Conservation (phyloP, 2,113 vertebrate genomes). For the Silurus meridionalis region DNA sequence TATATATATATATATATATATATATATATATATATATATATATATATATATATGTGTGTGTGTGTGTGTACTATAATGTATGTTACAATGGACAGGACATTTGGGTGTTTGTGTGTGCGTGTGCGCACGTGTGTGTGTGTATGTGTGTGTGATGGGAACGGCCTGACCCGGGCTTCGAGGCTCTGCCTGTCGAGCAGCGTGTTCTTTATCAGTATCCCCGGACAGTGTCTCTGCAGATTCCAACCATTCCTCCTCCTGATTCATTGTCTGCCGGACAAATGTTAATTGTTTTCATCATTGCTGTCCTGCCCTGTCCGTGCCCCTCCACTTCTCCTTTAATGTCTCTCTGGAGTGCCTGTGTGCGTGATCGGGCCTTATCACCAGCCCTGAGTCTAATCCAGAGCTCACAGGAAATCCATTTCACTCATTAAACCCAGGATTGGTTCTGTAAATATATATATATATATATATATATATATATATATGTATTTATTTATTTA, state of each 20-base stretch:
- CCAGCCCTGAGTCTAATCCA: slow-evolving; percentile 63
- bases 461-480: slow-evolving; percentile 26
- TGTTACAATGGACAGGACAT: background rate
- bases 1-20: too few species aligned
- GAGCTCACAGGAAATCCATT: slow-evolving; percentile 57
- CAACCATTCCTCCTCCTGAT: slow-evolving; percentile 86
- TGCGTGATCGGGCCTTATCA: slow-evolving; percentile 61
- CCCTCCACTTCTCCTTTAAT: slow-evolving; percentile 71
- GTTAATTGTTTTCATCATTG: slow-evolving; percentile 90
- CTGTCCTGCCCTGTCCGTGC: slow-evolving; percentile 71
- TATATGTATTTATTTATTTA: background rate
- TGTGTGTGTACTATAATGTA: background rate
- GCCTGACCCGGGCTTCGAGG: slow-evolving; percentile 75
- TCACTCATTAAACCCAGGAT: slow-evolving; percentile 26
- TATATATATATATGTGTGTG: too few species aligned
- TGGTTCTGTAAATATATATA: background rate
- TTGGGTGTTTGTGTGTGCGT: slow-evolving; percentile 6
- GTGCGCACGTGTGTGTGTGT: slow-evolving; percentile 30
- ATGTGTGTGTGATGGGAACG: slow-evolving; percentile 76
- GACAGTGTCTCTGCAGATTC: slow-evolving; percentile 80
- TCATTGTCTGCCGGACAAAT: slow-evolving; percentile 86
- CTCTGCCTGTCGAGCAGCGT: slow-evolving; percentile 69
- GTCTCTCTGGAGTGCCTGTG: slow-evolving; percentile 61
- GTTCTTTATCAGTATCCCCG: slow-evolving; percentile 76
- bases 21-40: too few species aligned